A percentile compares a stretch with the other conserved stretches of the same genome.
Conservation (phyloP, 2,888 invertebrate genomes). For the Keiferia lycopersicella region DNA sequence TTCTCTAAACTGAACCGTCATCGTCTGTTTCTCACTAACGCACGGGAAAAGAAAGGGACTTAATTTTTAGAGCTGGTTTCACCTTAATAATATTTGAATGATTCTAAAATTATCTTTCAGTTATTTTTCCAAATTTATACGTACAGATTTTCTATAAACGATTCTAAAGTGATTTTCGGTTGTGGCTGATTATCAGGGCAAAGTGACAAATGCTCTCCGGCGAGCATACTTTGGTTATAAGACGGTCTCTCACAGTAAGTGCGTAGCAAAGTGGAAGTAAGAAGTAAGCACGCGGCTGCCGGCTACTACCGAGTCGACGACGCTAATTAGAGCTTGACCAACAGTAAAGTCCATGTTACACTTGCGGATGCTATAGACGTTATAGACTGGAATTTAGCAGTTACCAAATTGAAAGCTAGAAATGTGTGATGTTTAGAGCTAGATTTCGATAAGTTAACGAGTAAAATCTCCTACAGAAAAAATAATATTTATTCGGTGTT, state of each 20-base stretch:
- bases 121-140: background rate
- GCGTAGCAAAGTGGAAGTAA: constrained; percentile 54
- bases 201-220: constrained; percentile 78
- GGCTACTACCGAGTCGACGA: constrained; percentile 39
- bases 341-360: constrained; percentile 36
- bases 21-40: too few relatives aligned
- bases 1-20: too few relatives aligned
- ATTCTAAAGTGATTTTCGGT: constrained; percentile 26
- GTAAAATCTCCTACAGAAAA: constrained; percentile 1
- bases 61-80: too few relatives aligned
- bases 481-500: constrained; percentile 8
- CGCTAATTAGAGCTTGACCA: constrained; percentile 36
- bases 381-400: constrained; percentile 24
- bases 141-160: background rate
- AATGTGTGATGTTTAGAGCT: constrained; percentile 33
- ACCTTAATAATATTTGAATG: background rate
- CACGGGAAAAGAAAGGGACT: too few relatives aligned
- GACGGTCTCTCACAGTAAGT: constrained; percentile 81
- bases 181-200: constrained; percentile 65
- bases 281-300: constrained; percentile 44
- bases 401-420: constrained; percentile 22
- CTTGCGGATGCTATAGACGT: constrained; percentile 42
- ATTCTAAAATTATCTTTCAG: background rate
- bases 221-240: constrained; percentile 81
- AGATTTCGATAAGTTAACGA: constrained; percentile 28